Evolutionary conservation across 2,113 vertebrate species (phyloP).

Genomic region (Istiophorus platypterus): DNA sequence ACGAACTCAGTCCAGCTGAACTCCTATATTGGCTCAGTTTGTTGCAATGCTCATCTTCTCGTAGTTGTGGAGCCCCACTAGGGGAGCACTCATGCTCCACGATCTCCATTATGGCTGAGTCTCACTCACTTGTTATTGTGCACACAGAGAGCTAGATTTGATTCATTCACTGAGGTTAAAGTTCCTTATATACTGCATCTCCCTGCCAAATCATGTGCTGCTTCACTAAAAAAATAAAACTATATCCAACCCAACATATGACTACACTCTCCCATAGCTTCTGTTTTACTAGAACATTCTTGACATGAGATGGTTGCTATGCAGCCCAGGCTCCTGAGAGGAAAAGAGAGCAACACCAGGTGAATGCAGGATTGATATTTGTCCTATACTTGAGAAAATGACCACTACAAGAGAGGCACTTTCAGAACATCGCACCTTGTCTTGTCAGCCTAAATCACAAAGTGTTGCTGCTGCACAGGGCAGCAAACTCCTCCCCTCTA

Average conservation of each 20-base stretch:
- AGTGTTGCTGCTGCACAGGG: slow-evolving; percentile 4
- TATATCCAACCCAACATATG: neutral
- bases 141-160: neutral
- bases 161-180: neutral
- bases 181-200: neutral
- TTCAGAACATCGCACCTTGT: slow-evolving; percentile 9
- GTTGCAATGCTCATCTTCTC: neutral
- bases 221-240: neutral
- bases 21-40: too few relatives aligned
- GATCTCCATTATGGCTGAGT: slow-evolving; percentile 15
- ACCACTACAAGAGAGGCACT: slow-evolving; percentile 32
- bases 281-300: neutral
- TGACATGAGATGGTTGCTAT: neutral
- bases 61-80: slow-evolving; percentile 3
- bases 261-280: neutral
- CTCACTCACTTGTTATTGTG: neutral
- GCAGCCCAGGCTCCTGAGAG: slow-evolving; percentile 2
- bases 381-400: slow-evolving; percentile 10
- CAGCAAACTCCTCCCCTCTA: neutral
- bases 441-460: slow-evolving; percentile 52
- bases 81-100: slow-evolving; percentile 18
- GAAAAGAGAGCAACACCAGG: slow-evolving; percentile 21
- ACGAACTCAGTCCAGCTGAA: too few relatives aligned
- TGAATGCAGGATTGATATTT: slow-evolving; percentile 33
- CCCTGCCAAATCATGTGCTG: neutral